Base-by-base conservation (phyloP, 2,113 vertebrate species). In the Mirounga angustirostris region DNA sequence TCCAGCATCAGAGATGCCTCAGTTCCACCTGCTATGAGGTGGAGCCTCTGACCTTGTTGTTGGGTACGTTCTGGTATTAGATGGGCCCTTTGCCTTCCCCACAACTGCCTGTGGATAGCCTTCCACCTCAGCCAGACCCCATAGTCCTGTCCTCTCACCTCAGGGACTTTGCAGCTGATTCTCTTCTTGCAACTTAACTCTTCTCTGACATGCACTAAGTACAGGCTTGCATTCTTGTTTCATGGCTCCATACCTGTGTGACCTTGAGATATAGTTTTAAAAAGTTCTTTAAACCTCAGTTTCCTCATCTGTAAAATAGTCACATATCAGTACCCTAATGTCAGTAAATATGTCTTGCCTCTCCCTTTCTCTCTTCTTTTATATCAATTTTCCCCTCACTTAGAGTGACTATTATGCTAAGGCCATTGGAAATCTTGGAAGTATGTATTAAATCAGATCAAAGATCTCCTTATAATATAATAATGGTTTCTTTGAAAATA, bases 401-500 rank as follows among this genome's bases (percentile, higher is more conserved):
- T 46, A 30, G 28, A 69, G n/a, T 63, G 10, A 91, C 43, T 52
- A 7, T 71, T 43, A 76, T 54, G 36, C 58, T 43, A 50, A 76
- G 67, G 16, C 52, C 26, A 50, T 76, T 24, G 71, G 67, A 80
- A 92, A 93, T 21, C 4, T 24, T 11, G 13, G 13, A 95, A 40
- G 16, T 54, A 33, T 50, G 43, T 71, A 63, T 87, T 93, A 87
- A 71, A 56, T 69, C 71, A 83, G 74, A 91, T 26, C 28, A 93
- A 83, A 87, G 3, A 10, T 87, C 43, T 56, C 40, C 52, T 94
- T 83, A 61, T 11, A 63, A 5, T 71, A 65, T 26, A 18, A 14
- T 13, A 80, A 74, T 11, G 13, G 15, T 28, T 81, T 90, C 65
- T 93, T 83, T 91, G 59, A 92, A 79, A 95, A 54, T 79, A 80